Evolutionary conservation across 2,113 vertebrate genomes (phyloP).

Genomic region (Rhizomys pruinosus): DNA sequence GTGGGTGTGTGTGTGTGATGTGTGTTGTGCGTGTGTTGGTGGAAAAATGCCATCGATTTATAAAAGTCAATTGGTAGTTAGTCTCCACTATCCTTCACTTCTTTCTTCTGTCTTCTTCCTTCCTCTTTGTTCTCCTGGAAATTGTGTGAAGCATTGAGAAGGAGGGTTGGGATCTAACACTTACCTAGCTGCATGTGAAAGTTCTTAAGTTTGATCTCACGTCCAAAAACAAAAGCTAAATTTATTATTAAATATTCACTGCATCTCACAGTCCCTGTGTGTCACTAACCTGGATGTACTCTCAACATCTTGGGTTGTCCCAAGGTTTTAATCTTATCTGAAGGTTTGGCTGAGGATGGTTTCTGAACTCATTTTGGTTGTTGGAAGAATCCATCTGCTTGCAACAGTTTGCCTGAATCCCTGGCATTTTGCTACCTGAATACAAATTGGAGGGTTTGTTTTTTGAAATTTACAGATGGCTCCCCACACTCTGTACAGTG

Average conservation of each 20-base stretch:
- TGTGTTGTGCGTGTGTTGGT: not conserved
- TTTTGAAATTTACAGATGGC: not conserved
- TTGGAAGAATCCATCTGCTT: conserved; percentile 3
- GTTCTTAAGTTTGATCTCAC: not conserved
- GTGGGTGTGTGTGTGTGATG: not conserved
- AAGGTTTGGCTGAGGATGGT: not conserved
- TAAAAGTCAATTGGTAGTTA: not conserved
- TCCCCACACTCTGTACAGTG: not conserved
- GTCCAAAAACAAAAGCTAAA: not conserved
- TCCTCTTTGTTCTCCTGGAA: not conserved
- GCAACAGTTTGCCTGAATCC: not conserved
- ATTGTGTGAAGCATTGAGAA: not conserved
- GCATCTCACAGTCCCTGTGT: not conserved
- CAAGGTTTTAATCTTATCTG: not conserved
- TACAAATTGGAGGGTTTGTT: not conserved
- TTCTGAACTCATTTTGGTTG: not conserved
- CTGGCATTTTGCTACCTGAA: not conserved
- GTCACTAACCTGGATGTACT: not conserved
- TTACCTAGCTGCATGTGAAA: not conserved
- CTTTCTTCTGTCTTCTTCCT: not conserved
- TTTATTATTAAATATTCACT: not conserved
- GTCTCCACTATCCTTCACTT: not conserved
- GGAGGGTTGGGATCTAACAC: not conserved
- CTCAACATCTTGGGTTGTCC: not conserved
- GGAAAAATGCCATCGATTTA: not conserved